Evolutionary conservation across 2,113 vertebrate species (phyloP).

Genomic region (Patagioenas fasciata): DNA sequence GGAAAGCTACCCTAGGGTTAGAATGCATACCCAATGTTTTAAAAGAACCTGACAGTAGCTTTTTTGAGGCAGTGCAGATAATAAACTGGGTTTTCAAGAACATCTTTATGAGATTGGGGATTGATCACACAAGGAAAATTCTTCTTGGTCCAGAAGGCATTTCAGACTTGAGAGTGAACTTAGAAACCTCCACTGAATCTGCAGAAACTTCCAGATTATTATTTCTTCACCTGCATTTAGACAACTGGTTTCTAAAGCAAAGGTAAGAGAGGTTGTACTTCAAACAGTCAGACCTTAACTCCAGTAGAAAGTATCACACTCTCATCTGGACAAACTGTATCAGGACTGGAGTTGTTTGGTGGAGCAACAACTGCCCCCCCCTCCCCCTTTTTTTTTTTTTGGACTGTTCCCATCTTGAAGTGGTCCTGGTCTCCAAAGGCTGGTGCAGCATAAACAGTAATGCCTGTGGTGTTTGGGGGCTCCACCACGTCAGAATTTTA

Average conservation of each 20-base stretch:
- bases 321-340: neutral
- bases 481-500: neutral
- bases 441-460: neutral
- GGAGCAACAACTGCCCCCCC: neutral
- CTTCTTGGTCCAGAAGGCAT: neutral
- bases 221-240: neutral
- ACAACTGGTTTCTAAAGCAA: neutral
- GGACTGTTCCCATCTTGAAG: neutral
- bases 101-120: neutral
- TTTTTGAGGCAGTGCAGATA: neutral
- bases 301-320: neutral
- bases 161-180: neutral
- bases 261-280: neutral
- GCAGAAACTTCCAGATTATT: neutral
- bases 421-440: neutral
- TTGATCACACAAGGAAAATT: neutral
- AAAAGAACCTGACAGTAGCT: neutral
- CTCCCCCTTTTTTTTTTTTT: neutral
- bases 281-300: neutral
- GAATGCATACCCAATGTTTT: neutral
- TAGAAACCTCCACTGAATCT: neutral
- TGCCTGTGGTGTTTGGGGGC: neutral
- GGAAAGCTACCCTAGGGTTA: neutral
- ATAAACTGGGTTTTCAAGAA: neutral
- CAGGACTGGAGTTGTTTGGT: neutral